Percentiles rank a stretch among this genome's conserved stretches.
These are phyloP conservation scores for Nothoprocta perdicaria DNA, from an alignment of 2,113 vertebrate species.

Conservation along the genomic window DNA sequence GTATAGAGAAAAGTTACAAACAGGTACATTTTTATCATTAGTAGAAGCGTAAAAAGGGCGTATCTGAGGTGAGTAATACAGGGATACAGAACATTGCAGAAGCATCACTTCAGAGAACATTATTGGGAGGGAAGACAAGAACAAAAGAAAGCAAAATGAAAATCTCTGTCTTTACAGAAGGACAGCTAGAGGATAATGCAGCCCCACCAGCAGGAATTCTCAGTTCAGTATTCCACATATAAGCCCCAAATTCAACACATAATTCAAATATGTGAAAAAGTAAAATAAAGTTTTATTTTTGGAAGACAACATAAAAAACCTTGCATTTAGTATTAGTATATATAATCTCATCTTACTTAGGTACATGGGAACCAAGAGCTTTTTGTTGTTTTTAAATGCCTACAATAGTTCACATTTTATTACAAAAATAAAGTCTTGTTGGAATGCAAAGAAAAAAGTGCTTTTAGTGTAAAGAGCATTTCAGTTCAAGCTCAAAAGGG, in stretches of 20 bases:
- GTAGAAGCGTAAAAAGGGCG: neutral
- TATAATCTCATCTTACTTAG: neutral
- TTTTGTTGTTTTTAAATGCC: neutral
- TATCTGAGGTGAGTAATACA: neutral
- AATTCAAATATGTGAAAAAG: neutral
- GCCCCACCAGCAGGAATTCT: neutral
- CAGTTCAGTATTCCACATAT: neutral
- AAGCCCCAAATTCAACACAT: neutral
- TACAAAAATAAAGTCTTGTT: neutral
- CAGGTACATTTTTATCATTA: neutral
- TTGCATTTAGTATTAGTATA: neutral
- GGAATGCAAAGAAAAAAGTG: neutral
- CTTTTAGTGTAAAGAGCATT: neutral
- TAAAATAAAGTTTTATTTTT: neutral
- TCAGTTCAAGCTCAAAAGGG: neutral
- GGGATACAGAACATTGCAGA: fast-evolving
- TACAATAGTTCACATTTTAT: neutral
- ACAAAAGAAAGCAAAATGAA: no score
- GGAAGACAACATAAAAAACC: neutral
- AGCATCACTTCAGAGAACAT: neutral
- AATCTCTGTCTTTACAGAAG: neutral
- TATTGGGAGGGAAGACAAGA: neutral
- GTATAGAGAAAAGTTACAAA: neutral
- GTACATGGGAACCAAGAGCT: neutral
- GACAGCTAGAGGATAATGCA: fast-evolving